Conservation (phyloP, 2,797 vertebrate genomes). For the Enteromius unitaeniatus region DNA sequence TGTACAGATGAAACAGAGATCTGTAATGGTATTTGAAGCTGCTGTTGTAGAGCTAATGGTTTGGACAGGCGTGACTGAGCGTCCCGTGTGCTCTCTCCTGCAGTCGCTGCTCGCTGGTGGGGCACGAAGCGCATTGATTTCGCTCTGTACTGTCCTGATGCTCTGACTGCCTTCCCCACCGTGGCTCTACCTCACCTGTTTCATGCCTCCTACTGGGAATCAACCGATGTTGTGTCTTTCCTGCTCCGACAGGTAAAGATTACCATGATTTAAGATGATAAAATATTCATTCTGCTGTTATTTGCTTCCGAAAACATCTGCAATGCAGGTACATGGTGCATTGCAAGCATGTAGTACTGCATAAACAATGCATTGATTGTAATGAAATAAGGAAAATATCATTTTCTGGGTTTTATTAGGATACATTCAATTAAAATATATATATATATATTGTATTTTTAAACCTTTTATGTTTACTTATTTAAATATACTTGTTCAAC, state of each 20-base stretch:
- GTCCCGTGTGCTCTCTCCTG: not conserved
- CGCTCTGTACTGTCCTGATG: slow-evolving; percentile 91
- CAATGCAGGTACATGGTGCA: not conserved
- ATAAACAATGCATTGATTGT: not conserved
- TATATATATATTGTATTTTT: too few relatives aligned
- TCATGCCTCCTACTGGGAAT: slow-evolving; percentile 98
- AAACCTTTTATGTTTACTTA: not conserved
- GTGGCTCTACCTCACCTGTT: slow-evolving; percentile 95
- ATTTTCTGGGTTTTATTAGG: not conserved
- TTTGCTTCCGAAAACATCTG: not conserved
- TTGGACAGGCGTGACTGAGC: not conserved
- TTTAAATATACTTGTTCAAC: not conserved
- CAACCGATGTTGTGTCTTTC: slow-evolving; percentile 93
- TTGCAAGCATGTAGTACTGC: not conserved
- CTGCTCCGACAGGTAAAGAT: slow-evolving; percentile 90
- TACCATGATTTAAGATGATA: not conserved
- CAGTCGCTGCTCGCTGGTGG: slow-evolving; percentile 93
- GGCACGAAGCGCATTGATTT: slow-evolving; percentile 92
- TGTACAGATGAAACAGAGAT: not conserved
- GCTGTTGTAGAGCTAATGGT: not conserved
- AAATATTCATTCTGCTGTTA: not conserved
- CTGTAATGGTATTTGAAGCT: not conserved
- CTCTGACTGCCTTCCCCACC: slow-evolving; percentile 91
- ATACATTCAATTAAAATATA: not conserved
- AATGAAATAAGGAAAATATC: too few relatives aligned